Conservation (phyloP, 2,113 vertebrate genomes). For the Haemorhous mexicanus region DNA sequence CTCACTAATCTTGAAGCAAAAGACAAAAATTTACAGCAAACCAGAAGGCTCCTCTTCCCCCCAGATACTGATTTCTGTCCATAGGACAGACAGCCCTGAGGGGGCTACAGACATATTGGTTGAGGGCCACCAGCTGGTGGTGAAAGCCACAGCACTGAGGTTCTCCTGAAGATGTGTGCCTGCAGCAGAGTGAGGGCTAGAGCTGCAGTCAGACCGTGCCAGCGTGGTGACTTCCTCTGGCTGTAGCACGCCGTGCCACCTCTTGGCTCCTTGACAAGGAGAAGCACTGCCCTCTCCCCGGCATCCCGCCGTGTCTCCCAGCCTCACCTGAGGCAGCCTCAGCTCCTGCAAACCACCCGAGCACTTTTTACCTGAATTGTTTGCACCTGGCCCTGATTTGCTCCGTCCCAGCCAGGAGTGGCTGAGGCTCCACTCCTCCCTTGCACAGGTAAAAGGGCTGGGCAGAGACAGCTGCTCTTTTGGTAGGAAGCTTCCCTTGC, state of each 20-base stretch:
- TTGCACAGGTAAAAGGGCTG: background rate
- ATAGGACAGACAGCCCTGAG: background rate
- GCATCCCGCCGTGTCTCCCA: background rate
- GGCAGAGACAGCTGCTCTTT: fast-evolving
- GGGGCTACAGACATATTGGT: background rate
- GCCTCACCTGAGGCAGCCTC: background rate
- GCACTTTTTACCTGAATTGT: background rate
- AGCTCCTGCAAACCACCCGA: background rate
- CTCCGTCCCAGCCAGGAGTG: background rate
- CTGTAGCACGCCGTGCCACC: background rate
- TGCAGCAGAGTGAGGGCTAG: background rate
- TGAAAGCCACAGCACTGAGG: background rate
- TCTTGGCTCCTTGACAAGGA: background rate
- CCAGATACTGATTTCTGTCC: background rate
- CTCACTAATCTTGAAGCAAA: background rate
- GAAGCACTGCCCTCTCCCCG: background rate
- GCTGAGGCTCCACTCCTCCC: background rate
- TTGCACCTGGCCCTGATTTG: background rate
- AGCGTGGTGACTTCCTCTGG: background rate
- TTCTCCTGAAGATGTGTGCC: background rate
- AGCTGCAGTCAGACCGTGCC: background rate
- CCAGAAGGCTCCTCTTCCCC: background rate
- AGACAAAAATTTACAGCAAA: background rate
- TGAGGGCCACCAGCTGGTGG: background rate
- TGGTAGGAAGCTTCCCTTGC: fast-evolving